phyloP scores from a whole-genome alignment of 2,113 vertebrate species.

The Nycticryphes semicollaris region DNA sequence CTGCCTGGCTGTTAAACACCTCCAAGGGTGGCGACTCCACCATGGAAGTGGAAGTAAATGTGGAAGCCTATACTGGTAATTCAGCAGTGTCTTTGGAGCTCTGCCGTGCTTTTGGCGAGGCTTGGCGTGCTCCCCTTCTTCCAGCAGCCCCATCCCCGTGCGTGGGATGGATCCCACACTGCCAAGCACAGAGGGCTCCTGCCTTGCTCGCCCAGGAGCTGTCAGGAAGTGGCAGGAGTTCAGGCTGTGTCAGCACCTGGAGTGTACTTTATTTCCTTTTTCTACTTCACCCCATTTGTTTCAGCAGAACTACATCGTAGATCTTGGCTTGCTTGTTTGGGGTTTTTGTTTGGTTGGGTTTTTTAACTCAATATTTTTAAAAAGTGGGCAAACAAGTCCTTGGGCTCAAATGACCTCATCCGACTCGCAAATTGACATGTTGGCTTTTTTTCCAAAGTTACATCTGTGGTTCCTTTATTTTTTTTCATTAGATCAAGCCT shows the following conservation, averaged over 20 bases:
- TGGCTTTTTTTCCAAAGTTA: not conserved
- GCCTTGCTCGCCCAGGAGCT: not conserved
- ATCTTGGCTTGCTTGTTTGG: not conserved
- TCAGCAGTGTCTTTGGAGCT: not conserved
- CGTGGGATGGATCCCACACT: not conserved
- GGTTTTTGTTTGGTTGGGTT: not conserved
- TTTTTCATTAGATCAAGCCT: conserved; percentile 87
- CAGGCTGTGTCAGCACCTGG: not conserved
- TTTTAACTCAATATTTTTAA: not conserved
- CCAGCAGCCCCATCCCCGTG: not conserved
- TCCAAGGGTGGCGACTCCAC: not conserved
- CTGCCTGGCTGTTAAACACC: not conserved
- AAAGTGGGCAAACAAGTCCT: not conserved
- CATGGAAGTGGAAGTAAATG: not conserved
- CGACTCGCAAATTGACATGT: not conserved
- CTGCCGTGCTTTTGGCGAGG: not conserved
- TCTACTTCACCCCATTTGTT: not conserved
- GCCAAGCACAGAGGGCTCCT: not conserved
- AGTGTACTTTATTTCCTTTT: not conserved
- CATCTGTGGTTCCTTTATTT: not conserved
- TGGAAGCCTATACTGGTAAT: not conserved
- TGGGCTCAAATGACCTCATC: not conserved
- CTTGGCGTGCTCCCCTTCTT: not conserved
- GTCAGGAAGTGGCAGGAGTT: not conserved
- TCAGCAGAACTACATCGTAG: not conserved